Base-by-base conservation (phyloP, 1,140 invertebrate genomes). In the Aphidius ervi region DNA sequence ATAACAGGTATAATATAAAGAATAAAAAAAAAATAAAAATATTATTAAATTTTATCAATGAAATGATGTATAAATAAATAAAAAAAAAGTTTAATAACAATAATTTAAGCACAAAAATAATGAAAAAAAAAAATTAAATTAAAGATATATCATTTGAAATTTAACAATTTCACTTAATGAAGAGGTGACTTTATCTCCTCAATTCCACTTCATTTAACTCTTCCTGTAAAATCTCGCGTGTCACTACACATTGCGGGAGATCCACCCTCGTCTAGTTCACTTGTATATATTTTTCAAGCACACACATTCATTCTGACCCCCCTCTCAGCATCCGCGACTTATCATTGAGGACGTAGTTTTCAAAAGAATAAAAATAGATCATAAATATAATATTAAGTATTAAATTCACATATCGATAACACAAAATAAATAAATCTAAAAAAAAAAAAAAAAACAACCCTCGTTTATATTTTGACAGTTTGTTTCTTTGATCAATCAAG, bases 121-220 rank as follows among this genome's bases (percentile, higher is more conserved):
- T 39, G 37, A 56, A 45, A 42, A 57, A 47, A 6, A 31, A 47
- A 57, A 57, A 43, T 37, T 39, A 40, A 23, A 9, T 37, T 20
- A 23, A 43, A 40, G 53, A 55, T 55, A 31, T 54, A 37, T 37
- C 52, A 54, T 54, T 54, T 54, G 41, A 54, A 52, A 54, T 41
- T 54, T 54, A 37, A 54, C 52, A 54, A 40, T 54, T 54, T 16
- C 52, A 52, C 50, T n/a, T n/a, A 54, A 42, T 57, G 42, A 61
- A 61, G 55, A 61, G 59, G 50, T 58, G 58, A 60, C 61, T 65
- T 54, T 65, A 65, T 65, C 64, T 65, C 52, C 61, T 65, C 55
- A 65, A 65, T 63, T 65, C 64, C 64, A 65, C 61, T 65, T 65
- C 61, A 65, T 65, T 65, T 62, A 62, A 65, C 64, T 65, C 64